Evolutionary conservation across 1,140 invertebrate genomes (phyloP).

Genomic region (Microplitis demolitor): DNA sequence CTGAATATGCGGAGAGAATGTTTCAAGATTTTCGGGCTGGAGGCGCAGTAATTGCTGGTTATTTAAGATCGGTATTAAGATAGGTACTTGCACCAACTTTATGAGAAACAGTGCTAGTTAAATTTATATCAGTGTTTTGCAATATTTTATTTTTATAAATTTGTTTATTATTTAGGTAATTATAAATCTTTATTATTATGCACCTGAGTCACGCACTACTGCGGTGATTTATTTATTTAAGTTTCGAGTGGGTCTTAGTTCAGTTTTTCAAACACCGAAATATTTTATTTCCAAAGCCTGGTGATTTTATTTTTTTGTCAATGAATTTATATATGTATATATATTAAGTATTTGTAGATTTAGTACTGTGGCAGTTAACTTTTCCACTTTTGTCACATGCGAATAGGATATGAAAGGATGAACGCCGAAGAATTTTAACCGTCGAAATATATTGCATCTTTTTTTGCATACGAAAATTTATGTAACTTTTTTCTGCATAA

Average conservation of each 20-base stretch:
- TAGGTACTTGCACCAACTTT: neutral
- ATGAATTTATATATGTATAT: too few species aligned
- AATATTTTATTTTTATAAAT: neutral
- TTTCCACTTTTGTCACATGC: conserved; percentile 1
- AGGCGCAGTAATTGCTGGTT: neutral
- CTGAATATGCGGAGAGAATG: neutral
- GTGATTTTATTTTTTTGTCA: neutral
- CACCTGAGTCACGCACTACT: too few species aligned
- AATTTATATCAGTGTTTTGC: neutral
- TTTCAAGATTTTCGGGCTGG: neutral
- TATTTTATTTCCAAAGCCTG: neutral
- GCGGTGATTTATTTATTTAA: too few species aligned
- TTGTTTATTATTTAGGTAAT: neutral
- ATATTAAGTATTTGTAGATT: conserved; percentile 45
- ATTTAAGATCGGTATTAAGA: conserved; percentile 6
- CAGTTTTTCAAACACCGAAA: neutral
- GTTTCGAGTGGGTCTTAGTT: too few species aligned
- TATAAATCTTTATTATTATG: too few species aligned
- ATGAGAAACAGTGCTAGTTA: neutral
- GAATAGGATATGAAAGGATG: neutral
- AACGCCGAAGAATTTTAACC: conserved; percentile 13
- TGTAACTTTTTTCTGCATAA: neutral
- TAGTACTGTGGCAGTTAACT: conserved; percentile 15
- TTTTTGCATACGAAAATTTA: neutral
- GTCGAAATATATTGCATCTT: neutral